These are phyloP conservation scores for Zaprionus kolodkinae DNA, from an alignment of 1,140 invertebrate genomes.

Conservation along the genomic window DNA sequence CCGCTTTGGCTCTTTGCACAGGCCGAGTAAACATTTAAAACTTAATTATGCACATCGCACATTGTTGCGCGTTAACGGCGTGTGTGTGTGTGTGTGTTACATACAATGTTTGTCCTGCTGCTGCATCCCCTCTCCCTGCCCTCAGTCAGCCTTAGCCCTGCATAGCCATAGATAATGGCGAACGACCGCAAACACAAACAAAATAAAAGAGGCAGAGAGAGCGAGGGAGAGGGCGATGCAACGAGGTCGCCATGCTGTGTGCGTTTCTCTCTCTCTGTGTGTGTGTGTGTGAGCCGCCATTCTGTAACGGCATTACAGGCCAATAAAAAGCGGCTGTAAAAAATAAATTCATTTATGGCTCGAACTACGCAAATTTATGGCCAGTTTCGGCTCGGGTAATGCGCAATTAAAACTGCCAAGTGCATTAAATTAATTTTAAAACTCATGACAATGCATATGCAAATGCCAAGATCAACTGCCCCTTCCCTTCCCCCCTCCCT, in stretches of 20 bases:
- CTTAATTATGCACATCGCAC: conserved; percentile 80
- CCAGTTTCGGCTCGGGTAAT: conserved; percentile 63
- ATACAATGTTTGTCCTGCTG: conserved; percentile 42
- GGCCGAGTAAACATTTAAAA: conserved; percentile 69
- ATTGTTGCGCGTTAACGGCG: conserved; percentile 67
- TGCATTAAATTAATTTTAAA: conserved; percentile 77
- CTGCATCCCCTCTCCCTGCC: not conserved
- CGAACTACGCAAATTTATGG: conserved; percentile 74
- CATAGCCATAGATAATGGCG: conserved; percentile 43
- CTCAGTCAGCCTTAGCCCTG: not conserved
- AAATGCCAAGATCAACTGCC: not conserved
- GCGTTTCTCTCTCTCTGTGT: not conserved
- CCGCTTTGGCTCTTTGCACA: conserved; percentile 26
- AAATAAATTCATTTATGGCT: conserved; percentile 67
- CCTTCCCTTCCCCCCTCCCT: not conserved
- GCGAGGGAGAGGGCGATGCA: conserved; percentile 15
- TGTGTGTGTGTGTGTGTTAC: conserved; percentile 35
- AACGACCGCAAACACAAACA: conserved; percentile 63
- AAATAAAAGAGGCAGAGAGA: conserved; percentile 29
- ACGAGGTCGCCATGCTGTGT: conserved; percentile 29
- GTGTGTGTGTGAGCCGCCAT: conserved; percentile 24
- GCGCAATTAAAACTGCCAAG: conserved; percentile 77
- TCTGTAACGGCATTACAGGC: conserved; percentile 32
- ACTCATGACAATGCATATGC: conserved; percentile 41
- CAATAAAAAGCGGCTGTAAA: conserved; percentile 78